These are phyloP conservation scores for Serripes groenlandicus DNA, from an alignment of 2,888 invertebrate genomes.

Conservation along the genomic window DNA sequence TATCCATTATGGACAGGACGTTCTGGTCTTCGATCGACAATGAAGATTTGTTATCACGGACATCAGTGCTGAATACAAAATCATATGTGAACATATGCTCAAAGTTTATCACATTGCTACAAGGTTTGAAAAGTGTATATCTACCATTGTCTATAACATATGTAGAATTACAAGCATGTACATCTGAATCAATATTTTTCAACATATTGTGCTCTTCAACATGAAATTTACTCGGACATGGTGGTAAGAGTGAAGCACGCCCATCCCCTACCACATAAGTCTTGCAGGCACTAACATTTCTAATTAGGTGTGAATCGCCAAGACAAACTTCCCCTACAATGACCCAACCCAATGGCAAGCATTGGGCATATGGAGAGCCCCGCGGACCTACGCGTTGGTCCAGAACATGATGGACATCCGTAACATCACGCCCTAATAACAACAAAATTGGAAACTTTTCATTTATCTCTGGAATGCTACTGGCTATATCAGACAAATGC, in stretches of 20 bases:
- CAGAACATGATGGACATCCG: slow-evolving; percentile 46
- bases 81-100: neutral
- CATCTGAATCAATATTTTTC: no score
- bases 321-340: slow-evolving; percentile 60
- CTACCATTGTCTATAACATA: no score
- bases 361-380: slow-evolving; percentile 38
- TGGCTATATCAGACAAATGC: slow-evolving; percentile 38
- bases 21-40: slow-evolving; percentile 34
- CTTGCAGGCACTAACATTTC: slow-evolving; percentile 31
- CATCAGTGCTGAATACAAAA: neutral
- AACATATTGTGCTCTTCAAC: slow-evolving; percentile 1
- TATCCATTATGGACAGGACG: slow-evolving; percentile 27
- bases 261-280: slow-evolving; percentile 31
- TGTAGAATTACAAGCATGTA: no score
- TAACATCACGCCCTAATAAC: slow-evolving; percentile 44
- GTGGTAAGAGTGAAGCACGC: slow-evolving; percentile 6
- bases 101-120: no score
- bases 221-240: slow-evolving; percentile 30
- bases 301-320: slow-evolving; percentile 41
- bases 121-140: no score
- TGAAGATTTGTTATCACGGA: slow-evolving; percentile 17
- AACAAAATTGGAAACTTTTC: slow-evolving; percentile 33
- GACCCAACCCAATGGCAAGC: slow-evolving; percentile 39
- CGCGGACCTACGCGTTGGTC: slow-evolving; percentile 43
- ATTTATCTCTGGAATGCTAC: slow-evolving; percentile 33